A percentile compares a stretch with the other conserved stretches of the same genome.
phyloP scores from a whole-genome alignment of 2,888 invertebrate genomes.

The Andrena bucephala region DNA sequence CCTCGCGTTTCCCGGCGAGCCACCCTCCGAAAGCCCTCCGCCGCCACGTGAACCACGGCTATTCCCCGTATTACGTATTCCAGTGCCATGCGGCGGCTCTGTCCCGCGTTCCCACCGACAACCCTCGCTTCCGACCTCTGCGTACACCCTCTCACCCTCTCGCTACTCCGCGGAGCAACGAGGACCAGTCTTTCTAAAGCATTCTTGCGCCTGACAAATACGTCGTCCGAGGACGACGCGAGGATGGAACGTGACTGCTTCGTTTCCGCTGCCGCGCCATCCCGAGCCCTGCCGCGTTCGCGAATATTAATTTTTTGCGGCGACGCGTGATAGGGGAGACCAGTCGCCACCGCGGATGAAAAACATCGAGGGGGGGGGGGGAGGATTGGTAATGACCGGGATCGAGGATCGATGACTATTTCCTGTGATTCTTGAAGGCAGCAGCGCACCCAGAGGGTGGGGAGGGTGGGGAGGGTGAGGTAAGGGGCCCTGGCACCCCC shows the following conservation, averaged over 20 bases:
- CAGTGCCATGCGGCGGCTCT: constrained; percentile 80
- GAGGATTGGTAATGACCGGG: background rate
- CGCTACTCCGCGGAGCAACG: constrained; percentile 56
- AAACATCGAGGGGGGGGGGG: background rate
- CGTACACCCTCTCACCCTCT: constrained; percentile 56
- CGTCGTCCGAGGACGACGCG: constrained; percentile 60
- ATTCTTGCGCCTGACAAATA: constrained; percentile 59
- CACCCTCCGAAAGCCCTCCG: constrained; percentile 55
- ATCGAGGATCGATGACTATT: background rate
- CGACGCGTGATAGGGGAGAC: background rate
- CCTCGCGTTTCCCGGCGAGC: constrained; percentile 35
- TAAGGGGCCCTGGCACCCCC: too few relatives aligned
- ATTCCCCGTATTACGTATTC: constrained; percentile 84
- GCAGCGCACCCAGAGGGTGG: too few relatives aligned
- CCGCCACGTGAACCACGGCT: constrained; percentile 58
- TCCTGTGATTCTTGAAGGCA: background rate
- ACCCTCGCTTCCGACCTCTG: constrained; percentile 71
- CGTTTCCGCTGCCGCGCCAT: constrained; percentile 35
- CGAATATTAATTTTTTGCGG: constrained; percentile 60
- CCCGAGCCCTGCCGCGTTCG: constrained; percentile 23
- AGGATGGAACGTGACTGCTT: constrained; percentile 56
- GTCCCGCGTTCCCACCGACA: constrained; percentile 75
- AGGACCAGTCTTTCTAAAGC: constrained; percentile 52
- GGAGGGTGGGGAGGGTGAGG: too few relatives aligned
- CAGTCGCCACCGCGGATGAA: background rate